A percentile compares a stretch with the other conserved stretches of the same genome.
Evolutionary conservation across 2,888 invertebrate species (phyloP).

Genomic region (Diogma glabrata): DNA sequence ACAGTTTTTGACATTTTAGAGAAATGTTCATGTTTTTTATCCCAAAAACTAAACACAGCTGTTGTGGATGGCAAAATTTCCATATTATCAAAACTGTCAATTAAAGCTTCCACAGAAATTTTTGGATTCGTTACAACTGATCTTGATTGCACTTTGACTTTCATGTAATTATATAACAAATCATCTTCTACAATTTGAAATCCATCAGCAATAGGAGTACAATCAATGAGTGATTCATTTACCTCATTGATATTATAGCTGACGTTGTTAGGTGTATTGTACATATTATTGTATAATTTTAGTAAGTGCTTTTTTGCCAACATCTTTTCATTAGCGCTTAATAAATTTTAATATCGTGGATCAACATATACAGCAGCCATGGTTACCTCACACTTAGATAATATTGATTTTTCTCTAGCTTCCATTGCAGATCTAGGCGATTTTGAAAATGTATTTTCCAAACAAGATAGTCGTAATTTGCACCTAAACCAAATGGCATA

Average conservation of each 20-base stretch:
- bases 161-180: conserved; percentile 1
- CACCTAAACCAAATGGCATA: conserved; percentile 9
- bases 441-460: conserved; percentile 8
- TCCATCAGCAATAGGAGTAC: not conserved
- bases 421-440: conserved; percentile 5
- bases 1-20: not conserved
- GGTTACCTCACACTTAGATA: conserved; percentile 2
- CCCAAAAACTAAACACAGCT: not conserved
- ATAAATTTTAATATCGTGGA: conserved; percentile 6
- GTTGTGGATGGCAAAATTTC: not conserved
- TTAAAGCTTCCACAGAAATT: not conserved
- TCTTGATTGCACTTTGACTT: not conserved
- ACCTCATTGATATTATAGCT: not conserved
- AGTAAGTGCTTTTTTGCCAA: conserved; percentile 3
- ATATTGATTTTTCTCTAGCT: conserved; percentile 2
- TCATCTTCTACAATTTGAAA: not conserved
- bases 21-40: not conserved
- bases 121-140: not conserved
- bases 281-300: not conserved
- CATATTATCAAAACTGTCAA: no score
- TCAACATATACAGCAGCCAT: conserved; percentile 10
- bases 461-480: conserved; percentile 1
- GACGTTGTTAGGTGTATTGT: not conserved
- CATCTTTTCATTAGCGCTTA: not conserved
- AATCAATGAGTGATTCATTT: not conserved